Conservation (phyloP, 2,888 invertebrate genomes). For the Caenorhabditis wallacei region DNA sequence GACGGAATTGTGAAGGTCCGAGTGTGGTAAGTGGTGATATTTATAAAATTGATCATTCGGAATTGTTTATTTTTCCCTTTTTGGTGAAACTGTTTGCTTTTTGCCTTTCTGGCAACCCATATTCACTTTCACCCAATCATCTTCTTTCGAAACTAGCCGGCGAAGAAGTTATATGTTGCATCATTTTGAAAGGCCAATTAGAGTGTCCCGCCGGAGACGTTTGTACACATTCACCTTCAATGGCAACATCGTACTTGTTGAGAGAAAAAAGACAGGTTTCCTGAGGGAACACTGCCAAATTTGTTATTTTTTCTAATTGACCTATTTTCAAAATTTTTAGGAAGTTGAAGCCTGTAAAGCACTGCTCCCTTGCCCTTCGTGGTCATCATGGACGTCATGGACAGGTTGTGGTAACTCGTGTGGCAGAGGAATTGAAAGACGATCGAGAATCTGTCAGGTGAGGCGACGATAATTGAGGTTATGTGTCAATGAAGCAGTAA, state of each 20-base stretch:
- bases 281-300: slow-evolving; percentile 9
- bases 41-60: neutral
- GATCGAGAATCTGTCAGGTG: slow-evolving; percentile 71
- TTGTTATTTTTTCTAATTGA: neutral
- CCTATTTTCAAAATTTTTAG: slow-evolving; percentile 41
- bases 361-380: slow-evolving; percentile 68
- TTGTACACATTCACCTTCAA: slow-evolving; percentile 47
- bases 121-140: slow-evolving; percentile 55
- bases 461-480: slow-evolving; percentile 61
- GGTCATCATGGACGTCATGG: slow-evolving; percentile 75
- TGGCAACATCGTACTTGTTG: slow-evolving; percentile 21
- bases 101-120: slow-evolving; percentile 26
- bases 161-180: slow-evolving; percentile 55
- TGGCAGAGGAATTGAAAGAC: slow-evolving; percentile 71
- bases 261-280: slow-evolving; percentile 39
- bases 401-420: slow-evolving; percentile 72
- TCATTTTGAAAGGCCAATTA: slow-evolving; percentile 64
- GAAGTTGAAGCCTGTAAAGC: slow-evolving; percentile 71
- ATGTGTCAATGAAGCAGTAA: slow-evolving; percentile 57
- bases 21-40: slow-evolving; percentile 62
- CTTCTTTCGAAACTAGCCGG: slow-evolving; percentile 60
- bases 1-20: slow-evolving; percentile 72
- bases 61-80: neutral
- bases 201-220: slow-evolving; percentile 45
- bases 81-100: slow-evolving; percentile 53